Percentiles rank a stretch among this genome's conserved stretches.
These are phyloP conservation scores for Tachysurus fulvidraco DNA, from an alignment of 2,113 vertebrate genomes.

Conservation along the genomic window DNA sequence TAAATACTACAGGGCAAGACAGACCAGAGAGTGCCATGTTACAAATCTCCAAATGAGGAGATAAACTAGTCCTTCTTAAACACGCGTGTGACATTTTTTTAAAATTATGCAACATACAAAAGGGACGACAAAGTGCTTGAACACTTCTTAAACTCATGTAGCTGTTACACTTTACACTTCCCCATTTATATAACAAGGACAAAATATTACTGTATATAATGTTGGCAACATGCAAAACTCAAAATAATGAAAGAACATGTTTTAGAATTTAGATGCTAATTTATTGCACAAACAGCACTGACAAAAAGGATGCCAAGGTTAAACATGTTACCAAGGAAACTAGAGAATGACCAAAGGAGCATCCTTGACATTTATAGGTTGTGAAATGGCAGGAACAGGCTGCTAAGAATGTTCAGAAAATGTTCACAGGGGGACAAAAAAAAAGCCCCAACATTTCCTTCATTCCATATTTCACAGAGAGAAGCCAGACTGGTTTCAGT, in stretches of 20 bases:
- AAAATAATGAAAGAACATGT: not conserved
- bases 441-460: constrained; percentile 50
- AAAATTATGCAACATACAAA: not conserved
- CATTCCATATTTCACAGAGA: constrained; percentile 34
- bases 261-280: constrained; percentile 54
- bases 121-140: not conserved
- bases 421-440: constrained; percentile 9
- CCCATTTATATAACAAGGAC: not conserved
- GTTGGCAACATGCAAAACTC: not conserved
- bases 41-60: not conserved
- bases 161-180: not conserved
- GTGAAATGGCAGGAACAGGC: constrained; percentile 42
- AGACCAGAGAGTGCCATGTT: not conserved
- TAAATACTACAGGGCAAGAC: not conserved
- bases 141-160: not conserved
- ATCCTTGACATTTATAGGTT: constrained; percentile 47
- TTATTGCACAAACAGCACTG: constrained; percentile 79
- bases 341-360: constrained; percentile 60
- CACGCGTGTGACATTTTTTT: not conserved
- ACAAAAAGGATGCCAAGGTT: constrained; percentile 71
- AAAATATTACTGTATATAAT: not conserved
- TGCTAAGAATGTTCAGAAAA: constrained; percentile 44
- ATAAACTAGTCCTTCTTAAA: not conserved
- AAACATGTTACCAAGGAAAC: constrained; percentile 59
- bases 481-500: not conserved